phyloP scores from a whole-genome alignment of 2,113 vertebrate genomes.

The Nicator chloris region DNA sequence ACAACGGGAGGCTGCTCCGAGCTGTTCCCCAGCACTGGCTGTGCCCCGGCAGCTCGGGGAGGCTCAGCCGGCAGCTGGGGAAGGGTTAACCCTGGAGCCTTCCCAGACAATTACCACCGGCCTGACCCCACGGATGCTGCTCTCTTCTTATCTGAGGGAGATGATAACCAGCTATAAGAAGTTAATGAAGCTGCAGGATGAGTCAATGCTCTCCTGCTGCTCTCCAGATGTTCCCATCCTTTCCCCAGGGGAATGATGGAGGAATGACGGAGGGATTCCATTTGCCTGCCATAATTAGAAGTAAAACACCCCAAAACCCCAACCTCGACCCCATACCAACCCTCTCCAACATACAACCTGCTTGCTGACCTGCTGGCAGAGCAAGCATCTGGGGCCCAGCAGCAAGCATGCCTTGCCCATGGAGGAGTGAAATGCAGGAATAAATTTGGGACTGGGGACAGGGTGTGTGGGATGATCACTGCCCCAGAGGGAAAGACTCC shows the following conservation, averaged over 20 bases:
- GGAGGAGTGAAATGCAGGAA: background rate
- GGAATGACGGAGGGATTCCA: conserved; percentile 47
- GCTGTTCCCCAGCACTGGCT: background rate
- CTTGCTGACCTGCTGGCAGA: background rate
- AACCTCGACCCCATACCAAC: background rate
- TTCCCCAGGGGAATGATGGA: conserved; percentile 1
- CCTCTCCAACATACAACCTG: background rate
- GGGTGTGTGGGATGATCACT: fast-evolving
- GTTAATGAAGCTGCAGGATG: conserved; percentile 69
- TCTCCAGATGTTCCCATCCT: conserved; percentile 54
- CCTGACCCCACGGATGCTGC: conserved; percentile 25
- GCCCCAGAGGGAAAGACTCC: background rate
- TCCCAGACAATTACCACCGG: conserved; percentile 27
- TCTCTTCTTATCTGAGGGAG: conserved; percentile 44
- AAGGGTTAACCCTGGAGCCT: conserved; percentile 34
- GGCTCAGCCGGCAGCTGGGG: background rate
- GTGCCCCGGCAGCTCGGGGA: background rate
- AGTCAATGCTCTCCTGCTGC: conserved; percentile 50
- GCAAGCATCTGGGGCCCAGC: fast-evolving
- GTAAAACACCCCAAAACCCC: background rate
- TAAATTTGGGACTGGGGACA: background rate
- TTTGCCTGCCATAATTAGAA: background rate
- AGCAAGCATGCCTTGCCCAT: background rate
- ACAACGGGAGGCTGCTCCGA: fast-evolving
- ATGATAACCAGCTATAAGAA: conserved; percentile 66